Conservation (phyloP, 2,113 vertebrate genomes). For the Sceloporus tristichus region DNA sequence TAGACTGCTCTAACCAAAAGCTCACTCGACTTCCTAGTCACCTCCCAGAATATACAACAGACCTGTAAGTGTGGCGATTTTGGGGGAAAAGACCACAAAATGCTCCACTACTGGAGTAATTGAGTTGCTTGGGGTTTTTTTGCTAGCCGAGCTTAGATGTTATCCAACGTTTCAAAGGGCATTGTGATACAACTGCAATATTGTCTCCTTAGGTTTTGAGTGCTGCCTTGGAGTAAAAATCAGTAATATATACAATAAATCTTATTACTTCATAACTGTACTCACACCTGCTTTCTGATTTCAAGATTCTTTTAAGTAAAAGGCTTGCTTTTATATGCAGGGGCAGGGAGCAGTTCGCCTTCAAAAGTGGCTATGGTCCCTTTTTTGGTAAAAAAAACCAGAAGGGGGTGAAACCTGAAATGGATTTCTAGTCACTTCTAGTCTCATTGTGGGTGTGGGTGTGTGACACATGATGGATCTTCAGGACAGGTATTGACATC, state of each 20-base stretch:
- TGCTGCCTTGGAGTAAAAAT: not conserved
- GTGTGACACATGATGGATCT: no score
- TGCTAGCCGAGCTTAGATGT: not conserved
- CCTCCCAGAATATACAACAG: constrained; percentile 92
- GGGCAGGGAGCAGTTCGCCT: not conserved
- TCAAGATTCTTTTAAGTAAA: not conserved
- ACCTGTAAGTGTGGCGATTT: constrained; percentile 86
- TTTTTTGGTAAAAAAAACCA: not conserved
- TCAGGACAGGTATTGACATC: not conserved
- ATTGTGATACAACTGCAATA: not conserved
- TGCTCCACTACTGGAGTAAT: not conserved
- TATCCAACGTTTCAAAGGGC: not conserved
- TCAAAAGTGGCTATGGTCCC: not conserved
- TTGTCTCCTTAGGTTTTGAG: not conserved
- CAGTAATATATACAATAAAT: not conserved
- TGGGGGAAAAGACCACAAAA: accelerated
- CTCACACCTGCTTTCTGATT: not conserved
- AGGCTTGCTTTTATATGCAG: not conserved
- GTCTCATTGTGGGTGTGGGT: no score
- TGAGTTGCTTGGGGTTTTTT: not conserved
- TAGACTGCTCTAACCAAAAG: constrained; percentile 97
- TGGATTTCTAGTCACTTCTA: not conserved
- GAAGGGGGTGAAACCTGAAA: not conserved
- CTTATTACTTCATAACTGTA: not conserved
- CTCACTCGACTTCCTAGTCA: constrained; percentile 87